These are phyloP conservation scores for Lanistes nyassanus DNA, from an alignment of 1,140 invertebrate genomes.

Conservation along the genomic window DNA sequence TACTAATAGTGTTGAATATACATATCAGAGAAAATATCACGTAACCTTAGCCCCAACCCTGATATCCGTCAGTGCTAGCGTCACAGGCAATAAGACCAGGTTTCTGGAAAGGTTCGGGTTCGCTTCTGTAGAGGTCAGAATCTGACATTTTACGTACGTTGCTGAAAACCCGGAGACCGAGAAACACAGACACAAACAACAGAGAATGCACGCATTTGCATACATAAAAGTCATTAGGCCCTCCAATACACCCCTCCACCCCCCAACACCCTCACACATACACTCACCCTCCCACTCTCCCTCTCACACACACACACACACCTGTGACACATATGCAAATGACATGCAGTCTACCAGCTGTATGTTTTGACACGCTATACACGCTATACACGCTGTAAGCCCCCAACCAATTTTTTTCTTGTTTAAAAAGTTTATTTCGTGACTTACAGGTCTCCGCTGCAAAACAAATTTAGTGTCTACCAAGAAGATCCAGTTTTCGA, in stretches of 20 bases:
- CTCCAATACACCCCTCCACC: neutral
- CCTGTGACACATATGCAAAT: neutral
- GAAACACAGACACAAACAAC: neutral
- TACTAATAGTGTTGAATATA: neutral
- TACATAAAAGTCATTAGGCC: neutral
- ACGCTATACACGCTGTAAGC: too few species aligned
- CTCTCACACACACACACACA: constrained; percentile 11
- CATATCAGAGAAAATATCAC: neutral
- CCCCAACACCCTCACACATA: constrained; percentile 3
- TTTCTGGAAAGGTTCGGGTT: too few species aligned
- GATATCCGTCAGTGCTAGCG: neutral
- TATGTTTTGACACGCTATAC: too few species aligned
- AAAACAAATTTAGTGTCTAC: too few species aligned
- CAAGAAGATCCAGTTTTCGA: too few species aligned
- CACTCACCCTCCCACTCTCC: too few species aligned
- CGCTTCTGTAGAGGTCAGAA: too few species aligned
- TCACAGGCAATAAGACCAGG: neutral
- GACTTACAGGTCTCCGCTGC: too few species aligned
- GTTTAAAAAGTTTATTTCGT: too few species aligned
- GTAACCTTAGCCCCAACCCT: neutral
- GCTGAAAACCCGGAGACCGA: constrained; percentile 1
- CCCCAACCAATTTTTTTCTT: too few species aligned
- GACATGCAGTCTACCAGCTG: too few species aligned
- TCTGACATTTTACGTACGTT: too few species aligned
- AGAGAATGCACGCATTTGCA: neutral